Base-by-base conservation (phyloP, 2,888 invertebrate genomes). In the Cynaeus angustus region DNA sequence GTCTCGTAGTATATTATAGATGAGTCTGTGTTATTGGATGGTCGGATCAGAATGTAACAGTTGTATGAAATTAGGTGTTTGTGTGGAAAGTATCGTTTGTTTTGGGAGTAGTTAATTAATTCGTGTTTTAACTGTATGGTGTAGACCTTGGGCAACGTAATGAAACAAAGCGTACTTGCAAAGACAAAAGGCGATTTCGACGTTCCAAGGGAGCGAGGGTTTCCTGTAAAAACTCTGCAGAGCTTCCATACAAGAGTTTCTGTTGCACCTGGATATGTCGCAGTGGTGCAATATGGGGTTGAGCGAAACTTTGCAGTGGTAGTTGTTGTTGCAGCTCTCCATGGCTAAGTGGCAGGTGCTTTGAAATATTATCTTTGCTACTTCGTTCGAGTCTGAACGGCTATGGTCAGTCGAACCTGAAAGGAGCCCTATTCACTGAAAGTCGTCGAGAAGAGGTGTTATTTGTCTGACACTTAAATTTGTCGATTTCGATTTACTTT, bases 121-220 rank as follows among this genome's bases (percentile, higher is more conserved):
- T 66, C 41, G 66, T 66, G 66, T 66, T 56, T 48, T 66, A 45
- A 59, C 50, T 50, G 66, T 66, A 50, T 58, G 41, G 48, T 38
- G 45, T 59, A 43, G 65, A 66, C 70, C 56, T 70, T 70, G 62
- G 70, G 62, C 70, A 45, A 70, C 53, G 61, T 70, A 66, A 69
- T 67, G 64, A 64, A 68, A 74, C 74, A 77, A 74, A 76, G 89
- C 93, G 91, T 86, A 95, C 96, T 93, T 95, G 95, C 96, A 96
- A 71, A 96, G 89, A 84, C 96, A 96, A 86, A 96, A 96, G 77
- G 96, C 96, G 78, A 96, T 93, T 85, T 96, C 96, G 74, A 95
- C 89, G 82, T 94, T 95, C 90, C 94, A 92, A 77, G 91, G 91
- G 75, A 93, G 91, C 66, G 91, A 91, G 13, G 92, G 91, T 80